These are phyloP conservation scores for Actinemys pallida DNA, from an alignment of 2,113 vertebrate genomes.

Conservation along the genomic window DNA sequence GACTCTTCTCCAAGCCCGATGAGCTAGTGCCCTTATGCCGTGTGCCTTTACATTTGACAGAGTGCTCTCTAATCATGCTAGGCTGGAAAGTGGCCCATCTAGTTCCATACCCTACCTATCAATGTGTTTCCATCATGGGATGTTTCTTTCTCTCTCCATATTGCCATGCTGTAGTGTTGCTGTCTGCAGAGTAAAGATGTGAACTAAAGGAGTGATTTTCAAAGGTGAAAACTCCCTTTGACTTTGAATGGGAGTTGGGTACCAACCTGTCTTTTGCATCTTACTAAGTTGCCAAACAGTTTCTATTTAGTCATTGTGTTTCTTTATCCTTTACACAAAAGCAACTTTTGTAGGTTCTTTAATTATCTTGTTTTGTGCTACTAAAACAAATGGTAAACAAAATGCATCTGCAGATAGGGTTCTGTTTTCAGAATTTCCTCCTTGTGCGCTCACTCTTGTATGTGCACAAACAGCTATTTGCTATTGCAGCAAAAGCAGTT, in stretches of 20 bases:
- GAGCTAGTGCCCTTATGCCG: neutral
- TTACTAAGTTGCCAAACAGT: neutral
- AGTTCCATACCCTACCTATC: too few species aligned
- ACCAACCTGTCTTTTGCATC: neutral
- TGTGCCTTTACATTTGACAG: neutral
- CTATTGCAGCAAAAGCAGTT: too few species aligned
- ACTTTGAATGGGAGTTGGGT: neutral
- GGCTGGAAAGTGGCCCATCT: neutral
- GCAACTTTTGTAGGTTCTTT: neutral
- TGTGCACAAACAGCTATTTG: neutral
- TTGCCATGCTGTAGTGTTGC: too few species aligned
- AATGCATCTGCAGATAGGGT: neutral
- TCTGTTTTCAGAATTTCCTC: neutral
- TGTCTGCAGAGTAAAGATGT: neutral
- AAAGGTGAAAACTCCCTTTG: neutral
- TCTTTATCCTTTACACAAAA: neutral
- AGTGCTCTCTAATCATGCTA: neutral
- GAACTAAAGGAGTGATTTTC: neutral
- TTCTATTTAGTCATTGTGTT: neutral
- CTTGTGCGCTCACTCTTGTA: neutral
- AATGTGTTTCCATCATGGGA: too few species aligned
- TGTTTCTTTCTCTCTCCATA: too few species aligned
- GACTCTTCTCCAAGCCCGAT: neutral
- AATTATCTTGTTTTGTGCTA: neutral
- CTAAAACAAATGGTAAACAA: neutral